Conservation (phyloP, 2,113 vertebrate species). For the Perca schrenkii region DNA sequence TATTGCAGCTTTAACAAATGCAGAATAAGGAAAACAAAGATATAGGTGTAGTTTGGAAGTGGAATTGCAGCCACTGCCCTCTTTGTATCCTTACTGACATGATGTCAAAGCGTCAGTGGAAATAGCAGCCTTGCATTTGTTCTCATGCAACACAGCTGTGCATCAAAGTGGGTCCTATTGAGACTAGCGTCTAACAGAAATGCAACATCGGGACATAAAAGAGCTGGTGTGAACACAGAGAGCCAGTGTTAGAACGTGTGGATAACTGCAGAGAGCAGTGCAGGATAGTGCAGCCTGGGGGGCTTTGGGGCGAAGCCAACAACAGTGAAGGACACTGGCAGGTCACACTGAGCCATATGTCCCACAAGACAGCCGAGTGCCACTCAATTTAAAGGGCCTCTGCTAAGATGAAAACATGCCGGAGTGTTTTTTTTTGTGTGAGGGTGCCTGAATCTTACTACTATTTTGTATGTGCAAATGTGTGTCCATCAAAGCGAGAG, state of each 20-base stretch:
- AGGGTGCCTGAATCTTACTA: background rate
- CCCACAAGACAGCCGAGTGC: slow-evolving; percentile 48
- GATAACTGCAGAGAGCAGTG: slow-evolving; percentile 42
- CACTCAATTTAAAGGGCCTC: slow-evolving; percentile 40
- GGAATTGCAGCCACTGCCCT: slow-evolving; percentile 14
- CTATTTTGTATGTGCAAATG: slow-evolving; percentile 22
- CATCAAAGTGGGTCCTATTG: slow-evolving; percentile 22
- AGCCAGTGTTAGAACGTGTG: slow-evolving; percentile 48
- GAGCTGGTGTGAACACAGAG: slow-evolving; percentile 53
- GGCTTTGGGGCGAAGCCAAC: slow-evolving; percentile 59
- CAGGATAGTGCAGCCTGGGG: slow-evolving; percentile 49
- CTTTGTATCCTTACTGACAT: slow-evolving; percentile 11
- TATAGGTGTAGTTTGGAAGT: background rate
- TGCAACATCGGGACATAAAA: slow-evolving; percentile 39
- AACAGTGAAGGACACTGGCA: slow-evolving; percentile 61
- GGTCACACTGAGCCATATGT: slow-evolving; percentile 64
- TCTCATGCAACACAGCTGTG: background rate
- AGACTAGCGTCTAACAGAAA: slow-evolving; percentile 17
- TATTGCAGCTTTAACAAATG: slow-evolving; percentile 1
- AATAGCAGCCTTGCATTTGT: slow-evolving; percentile 27
- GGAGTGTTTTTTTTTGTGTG: background rate
- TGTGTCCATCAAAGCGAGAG: slow-evolving; percentile 27
- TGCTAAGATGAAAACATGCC: slow-evolving; percentile 25
- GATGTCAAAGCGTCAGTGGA: slow-evolving; percentile 2
- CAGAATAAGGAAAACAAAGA: background rate